These are phyloP conservation scores for Ypsolopha sequella DNA, from an alignment of 2,888 invertebrate genomes.

Conservation along the genomic window DNA sequence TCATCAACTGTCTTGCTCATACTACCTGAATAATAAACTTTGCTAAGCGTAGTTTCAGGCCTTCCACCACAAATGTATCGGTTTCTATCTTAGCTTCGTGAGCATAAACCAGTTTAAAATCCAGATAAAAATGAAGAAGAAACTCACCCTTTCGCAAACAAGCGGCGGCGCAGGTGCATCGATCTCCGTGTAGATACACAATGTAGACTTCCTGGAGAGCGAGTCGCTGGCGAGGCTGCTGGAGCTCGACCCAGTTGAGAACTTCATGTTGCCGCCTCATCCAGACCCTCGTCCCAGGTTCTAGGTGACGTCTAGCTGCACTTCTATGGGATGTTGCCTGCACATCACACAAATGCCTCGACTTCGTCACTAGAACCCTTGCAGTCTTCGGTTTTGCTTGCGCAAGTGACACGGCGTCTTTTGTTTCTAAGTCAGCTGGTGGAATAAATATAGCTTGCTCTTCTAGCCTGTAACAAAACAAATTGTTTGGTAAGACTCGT, in stretches of 20 bases:
- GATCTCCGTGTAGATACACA: slow-evolving; percentile 74
- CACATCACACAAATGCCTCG: slow-evolving; percentile 54
- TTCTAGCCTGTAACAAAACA: slow-evolving; percentile 42
- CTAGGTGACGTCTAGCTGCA: slow-evolving; percentile 55
- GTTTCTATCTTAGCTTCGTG: too few relatives aligned
- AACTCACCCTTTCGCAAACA: slow-evolving; percentile 68
- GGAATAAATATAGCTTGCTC: slow-evolving; percentile 33
- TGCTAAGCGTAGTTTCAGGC: too few relatives aligned
- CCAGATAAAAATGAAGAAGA: not conserved
- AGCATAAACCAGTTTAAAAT: not conserved
- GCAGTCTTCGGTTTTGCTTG: slow-evolving; percentile 7
- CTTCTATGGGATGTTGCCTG: slow-evolving; percentile 50
- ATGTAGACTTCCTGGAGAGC: slow-evolving; percentile 74
- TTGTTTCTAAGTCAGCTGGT: slow-evolving; percentile 7
- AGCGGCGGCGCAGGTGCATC: slow-evolving; percentile 48
- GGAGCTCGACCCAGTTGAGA: slow-evolving; percentile 74
- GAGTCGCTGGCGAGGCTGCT: slow-evolving; percentile 76
- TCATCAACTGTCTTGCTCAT: too few relatives aligned
- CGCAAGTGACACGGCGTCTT: slow-evolving; percentile 26
- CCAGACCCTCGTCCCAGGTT: slow-evolving; percentile 18
- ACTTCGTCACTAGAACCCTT: slow-evolving; percentile 14
- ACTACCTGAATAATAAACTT: too few relatives aligned
- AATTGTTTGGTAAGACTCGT: not conserved
- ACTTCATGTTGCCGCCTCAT: slow-evolving; percentile 63
- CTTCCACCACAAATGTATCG: too few relatives aligned